Base-by-base conservation (phyloP, 2,888 invertebrate species). In the Falcaria lacertinaria region DNA sequence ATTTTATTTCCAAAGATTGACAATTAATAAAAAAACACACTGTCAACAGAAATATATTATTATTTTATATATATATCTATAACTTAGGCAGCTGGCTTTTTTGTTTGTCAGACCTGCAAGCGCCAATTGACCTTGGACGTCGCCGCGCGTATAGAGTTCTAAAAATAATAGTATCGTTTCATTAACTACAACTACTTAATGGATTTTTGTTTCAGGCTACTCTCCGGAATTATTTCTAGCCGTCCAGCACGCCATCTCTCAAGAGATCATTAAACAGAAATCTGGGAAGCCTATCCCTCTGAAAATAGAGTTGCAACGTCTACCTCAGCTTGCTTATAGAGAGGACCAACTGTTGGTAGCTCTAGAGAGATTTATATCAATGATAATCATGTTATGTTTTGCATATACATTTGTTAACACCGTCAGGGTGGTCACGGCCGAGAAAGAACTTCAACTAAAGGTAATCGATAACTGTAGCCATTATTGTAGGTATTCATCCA, bases 321-420 rank as follows among this genome's bases (percentile, higher is more conserved):
- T 93, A 76, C 95, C 96, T 0, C 95, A 95, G 74, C 92, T 93
- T 0, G 84, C 90, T 0, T 96, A 93, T 79, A 90, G 92, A 36
- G 89, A 91, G 39, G 96, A 97, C 75, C 87, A 91, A 4, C 83
- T 96, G 38, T 72, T 96, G 2, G 76, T 91, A 33, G 93, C 94
- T 0, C 76, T 96, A 37, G 91, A 94, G 65, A 81, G 90, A 40
- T 92, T 94, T 63, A 90, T 97, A 51, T 94, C 96, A 0, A 89
- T 96, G 64, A 93, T 97, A 38, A 90, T 97, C 25, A 91, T 96
- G 88, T 83, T 97, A 35, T 94, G 95, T 69, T 97, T 96, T 68
- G 93, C 95, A 4, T 95, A 96, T 70, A 93, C 94, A 0, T 94
- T 94, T 55, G 93, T 95, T 14, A 95, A 94, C 65, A 95, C 94